These are phyloP conservation scores for Agrilus biguttatus DNA, from an alignment of 2,888 invertebrate species.

Conservation along the genomic window DNA sequence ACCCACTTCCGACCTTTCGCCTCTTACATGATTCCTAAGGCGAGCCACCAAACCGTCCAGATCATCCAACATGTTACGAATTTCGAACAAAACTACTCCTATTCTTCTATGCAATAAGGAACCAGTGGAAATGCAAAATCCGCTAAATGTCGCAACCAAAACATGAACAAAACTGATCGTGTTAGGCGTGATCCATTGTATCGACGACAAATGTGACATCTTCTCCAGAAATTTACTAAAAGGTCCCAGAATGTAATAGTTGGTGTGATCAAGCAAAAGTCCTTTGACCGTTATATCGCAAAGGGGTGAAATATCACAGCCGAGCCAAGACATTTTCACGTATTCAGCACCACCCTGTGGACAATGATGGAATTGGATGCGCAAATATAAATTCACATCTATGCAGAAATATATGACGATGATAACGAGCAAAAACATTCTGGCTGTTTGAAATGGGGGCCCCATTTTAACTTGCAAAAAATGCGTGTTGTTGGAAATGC, in stretches of 20 bases:
- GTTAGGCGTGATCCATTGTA: constrained; percentile 58
- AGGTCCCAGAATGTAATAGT: constrained; percentile 72
- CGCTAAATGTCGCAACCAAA: constrained; percentile 57
- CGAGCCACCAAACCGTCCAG: constrained; percentile 79
- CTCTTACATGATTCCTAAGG: constrained; percentile 55
- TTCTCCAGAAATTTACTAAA: constrained; percentile 59
- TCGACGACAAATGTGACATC: constrained; percentile 32
- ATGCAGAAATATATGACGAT: constrained; percentile 53
- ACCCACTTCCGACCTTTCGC: constrained; percentile 69
- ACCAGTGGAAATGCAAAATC: constrained; percentile 59
- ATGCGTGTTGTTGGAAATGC: no score
- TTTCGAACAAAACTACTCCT: constrained; percentile 63
- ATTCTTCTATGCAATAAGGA: constrained; percentile 54
- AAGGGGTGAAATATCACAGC: constrained; percentile 57
- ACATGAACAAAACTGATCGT: constrained; percentile 72
- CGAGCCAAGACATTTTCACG: constrained; percentile 43
- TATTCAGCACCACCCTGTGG: constrained; percentile 37
- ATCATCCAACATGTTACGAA: constrained; percentile 72
- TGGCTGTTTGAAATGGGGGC: constrained; percentile 59
- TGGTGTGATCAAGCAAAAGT: constrained; percentile 67
- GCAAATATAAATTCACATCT: constrained; percentile 56
- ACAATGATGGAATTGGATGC: constrained; percentile 55
- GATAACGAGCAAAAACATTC: constrained; percentile 36
- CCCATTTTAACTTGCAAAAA: no score
- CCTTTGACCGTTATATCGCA: constrained; percentile 75